phyloP scores from a whole-genome alignment of 1,140 invertebrate genomes.

The Agraylea sexmaculata region DNA sequence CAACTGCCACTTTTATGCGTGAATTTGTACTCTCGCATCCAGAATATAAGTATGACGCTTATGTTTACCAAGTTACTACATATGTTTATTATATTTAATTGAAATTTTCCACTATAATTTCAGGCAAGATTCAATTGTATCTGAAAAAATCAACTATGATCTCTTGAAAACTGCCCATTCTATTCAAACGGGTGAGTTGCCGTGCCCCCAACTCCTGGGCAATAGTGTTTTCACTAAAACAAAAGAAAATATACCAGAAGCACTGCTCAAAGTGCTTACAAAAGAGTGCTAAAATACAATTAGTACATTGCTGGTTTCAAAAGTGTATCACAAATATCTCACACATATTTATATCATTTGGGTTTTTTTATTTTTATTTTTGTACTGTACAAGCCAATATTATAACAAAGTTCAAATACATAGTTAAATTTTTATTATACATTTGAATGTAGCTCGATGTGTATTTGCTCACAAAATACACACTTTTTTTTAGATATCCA shows the following conservation, averaged over 20 bases:
- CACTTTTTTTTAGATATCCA: too few relatives aligned
- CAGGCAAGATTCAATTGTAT: conserved; percentile 81
- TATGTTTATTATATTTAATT: conserved; percentile 16
- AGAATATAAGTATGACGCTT: conserved; percentile 65
- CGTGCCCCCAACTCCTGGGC: conserved; percentile 67
- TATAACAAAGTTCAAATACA: too few relatives aligned
- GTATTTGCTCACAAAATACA: too few relatives aligned
- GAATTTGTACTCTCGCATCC: conserved; percentile 82
- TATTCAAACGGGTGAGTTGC: conserved; percentile 57
- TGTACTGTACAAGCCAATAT: too few relatives aligned
- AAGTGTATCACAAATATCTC: too few relatives aligned
- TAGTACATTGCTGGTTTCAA: too few relatives aligned
- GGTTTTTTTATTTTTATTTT: too few relatives aligned
- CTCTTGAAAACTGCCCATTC: conserved; percentile 63
- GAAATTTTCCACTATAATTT: conserved; percentile 24
- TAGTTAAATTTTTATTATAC: too few relatives aligned
- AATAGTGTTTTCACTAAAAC: conserved; percentile 61
- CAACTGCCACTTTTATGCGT: conserved; percentile 86
- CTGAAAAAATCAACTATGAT: conserved; percentile 88
- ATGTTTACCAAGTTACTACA: background rate
- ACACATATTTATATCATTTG: too few relatives aligned
- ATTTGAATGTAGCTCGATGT: too few relatives aligned
- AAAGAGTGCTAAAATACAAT: conserved; percentile 24
- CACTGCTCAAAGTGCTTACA: conserved; percentile 47
- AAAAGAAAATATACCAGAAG: conserved; percentile 64